Evolutionary conservation across 2,113 vertebrate genomes (phyloP).

Genomic region (Mobula birostris): DNA sequence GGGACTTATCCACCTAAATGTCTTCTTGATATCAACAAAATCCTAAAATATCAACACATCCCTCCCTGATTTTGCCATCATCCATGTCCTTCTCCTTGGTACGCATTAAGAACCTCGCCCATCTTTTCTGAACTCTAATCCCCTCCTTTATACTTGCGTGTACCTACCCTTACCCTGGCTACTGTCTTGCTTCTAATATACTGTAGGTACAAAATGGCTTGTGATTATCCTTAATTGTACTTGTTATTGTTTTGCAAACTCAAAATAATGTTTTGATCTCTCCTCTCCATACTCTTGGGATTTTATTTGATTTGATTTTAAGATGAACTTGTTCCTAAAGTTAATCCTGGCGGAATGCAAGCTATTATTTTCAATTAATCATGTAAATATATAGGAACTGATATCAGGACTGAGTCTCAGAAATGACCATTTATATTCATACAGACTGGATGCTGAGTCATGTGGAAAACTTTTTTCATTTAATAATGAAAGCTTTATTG

Average conservation of each 20-base stretch:
- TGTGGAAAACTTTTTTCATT: neutral
- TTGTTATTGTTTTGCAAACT: neutral
- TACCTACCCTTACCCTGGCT: no score
- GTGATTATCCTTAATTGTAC: no score
- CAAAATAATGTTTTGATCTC: neutral
- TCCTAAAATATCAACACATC: no score
- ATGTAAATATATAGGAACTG: neutral
- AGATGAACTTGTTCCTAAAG: slow-evolving; percentile 1
- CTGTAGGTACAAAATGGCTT: no score
- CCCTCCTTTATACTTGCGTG: no score
- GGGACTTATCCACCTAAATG: no score
- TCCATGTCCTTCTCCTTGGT: no score
- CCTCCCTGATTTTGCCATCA: no score
- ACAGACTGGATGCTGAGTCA: neutral
- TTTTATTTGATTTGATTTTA: neutral
- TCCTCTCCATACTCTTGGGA: neutral
- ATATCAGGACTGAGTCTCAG: neutral
- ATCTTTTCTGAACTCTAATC: no score
- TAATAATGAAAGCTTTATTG: neutral
- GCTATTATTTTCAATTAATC: neutral
- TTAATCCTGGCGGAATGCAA: neutral
- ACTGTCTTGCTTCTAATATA: no score
- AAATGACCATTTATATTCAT: neutral
- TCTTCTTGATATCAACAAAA: no score
- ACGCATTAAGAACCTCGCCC: no score